Evolutionary conservation across 2,888 invertebrate species (phyloP).

Genomic region (Limnephilus auricula): DNA sequence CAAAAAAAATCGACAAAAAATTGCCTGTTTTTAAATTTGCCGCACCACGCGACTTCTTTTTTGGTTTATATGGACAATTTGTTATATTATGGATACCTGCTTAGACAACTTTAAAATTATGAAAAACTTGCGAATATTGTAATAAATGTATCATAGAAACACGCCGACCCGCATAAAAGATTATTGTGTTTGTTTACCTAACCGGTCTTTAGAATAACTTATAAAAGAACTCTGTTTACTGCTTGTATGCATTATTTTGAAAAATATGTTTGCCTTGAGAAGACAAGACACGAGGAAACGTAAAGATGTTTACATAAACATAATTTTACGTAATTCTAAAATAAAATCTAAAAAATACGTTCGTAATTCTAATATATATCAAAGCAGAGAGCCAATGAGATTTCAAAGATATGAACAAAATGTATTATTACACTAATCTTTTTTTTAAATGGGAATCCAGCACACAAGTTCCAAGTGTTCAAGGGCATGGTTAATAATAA

Average conservation of each 20-base stretch:
- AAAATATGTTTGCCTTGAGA: not conserved
- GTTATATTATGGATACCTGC: not conserved
- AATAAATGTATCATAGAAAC: not conserved
- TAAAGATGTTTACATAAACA: not conserved
- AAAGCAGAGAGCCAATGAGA: too few relatives aligned
- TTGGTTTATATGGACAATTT: not conserved
- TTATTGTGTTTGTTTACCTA: not conserved
- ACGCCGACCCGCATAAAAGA: not conserved
- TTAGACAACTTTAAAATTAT: too few relatives aligned
- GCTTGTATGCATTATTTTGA: not conserved
- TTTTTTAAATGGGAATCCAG: too few relatives aligned
- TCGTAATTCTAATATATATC: too few relatives aligned
- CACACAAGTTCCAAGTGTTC: too few relatives aligned
- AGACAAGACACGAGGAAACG: not conserved
- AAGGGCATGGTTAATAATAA: too few relatives aligned
- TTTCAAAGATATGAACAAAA: too few relatives aligned
- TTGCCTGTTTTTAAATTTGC: not conserved
- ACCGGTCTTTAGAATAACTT: not conserved
- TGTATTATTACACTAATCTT: too few relatives aligned
- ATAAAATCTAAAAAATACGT: not conserved
- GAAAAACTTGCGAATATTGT: not conserved
- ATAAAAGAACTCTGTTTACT: not conserved
- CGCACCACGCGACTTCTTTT: not conserved
- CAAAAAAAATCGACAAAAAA: not conserved
- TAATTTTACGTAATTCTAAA: too few relatives aligned